Conservation (phyloP, 1,140 invertebrate species). For the Drosophila subpulchrella region DNA sequence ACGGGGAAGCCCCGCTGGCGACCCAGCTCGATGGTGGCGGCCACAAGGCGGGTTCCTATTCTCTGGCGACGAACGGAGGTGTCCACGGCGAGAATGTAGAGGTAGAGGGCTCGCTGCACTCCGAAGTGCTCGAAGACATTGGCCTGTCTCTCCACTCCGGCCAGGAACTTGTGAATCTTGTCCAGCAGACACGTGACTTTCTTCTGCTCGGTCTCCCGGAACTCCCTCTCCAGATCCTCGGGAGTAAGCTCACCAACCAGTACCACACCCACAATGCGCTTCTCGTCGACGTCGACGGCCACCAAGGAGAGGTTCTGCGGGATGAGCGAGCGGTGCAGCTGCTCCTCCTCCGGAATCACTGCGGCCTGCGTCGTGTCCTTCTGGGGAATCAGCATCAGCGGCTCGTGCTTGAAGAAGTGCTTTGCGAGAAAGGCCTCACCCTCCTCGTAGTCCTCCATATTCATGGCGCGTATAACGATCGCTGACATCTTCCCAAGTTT, state of each 20-base stretch:
- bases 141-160: slow-evolving; percentile 40
- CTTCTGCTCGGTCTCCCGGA: slow-evolving; percentile 18
- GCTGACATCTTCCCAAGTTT: slow-evolving; percentile 19
- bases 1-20: slow-evolving; percentile 34
- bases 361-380: slow-evolving; percentile 15
- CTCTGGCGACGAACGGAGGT: slow-evolving; percentile 46
- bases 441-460: slow-evolving; percentile 26
- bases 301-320: slow-evolving; percentile 50
- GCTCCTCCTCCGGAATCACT: slow-evolving; percentile 9
- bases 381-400: slow-evolving; percentile 53
- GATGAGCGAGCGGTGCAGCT: slow-evolving; percentile 36
- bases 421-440: slow-evolving; percentile 39
- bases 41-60: slow-evolving; percentile 47
- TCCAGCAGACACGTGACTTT: slow-evolving; percentile 25
- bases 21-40: slow-evolving; percentile 46
- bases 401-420: slow-evolving; percentile 62
- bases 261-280: slow-evolving; percentile 54
- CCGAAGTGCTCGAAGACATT: slow-evolving; percentile 50
- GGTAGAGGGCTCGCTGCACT: slow-evolving; percentile 46
- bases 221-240: slow-evolving; percentile 52
- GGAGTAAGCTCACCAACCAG: slow-evolving; percentile 32
- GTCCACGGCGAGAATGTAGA: slow-evolving; percentile 55
- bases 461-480: slow-evolving; percentile 38
- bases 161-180: slow-evolving; percentile 57
- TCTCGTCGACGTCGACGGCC: slow-evolving; percentile 36